Evolutionary conservation across 2,113 vertebrate species (phyloP).

Genomic region (Sitta europaea): DNA sequence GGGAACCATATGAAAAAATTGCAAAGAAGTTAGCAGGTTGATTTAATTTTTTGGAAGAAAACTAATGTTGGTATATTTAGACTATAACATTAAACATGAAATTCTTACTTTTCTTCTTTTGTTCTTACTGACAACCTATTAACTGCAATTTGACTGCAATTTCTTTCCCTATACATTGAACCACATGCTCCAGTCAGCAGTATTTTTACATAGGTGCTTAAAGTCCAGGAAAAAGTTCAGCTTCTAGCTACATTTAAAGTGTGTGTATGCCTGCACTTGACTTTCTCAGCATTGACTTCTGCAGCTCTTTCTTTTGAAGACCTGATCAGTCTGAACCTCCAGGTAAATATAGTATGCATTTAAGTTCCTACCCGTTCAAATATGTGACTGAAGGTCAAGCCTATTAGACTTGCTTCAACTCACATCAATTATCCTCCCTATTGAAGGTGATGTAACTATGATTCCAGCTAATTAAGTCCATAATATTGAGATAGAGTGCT

Average conservation of each 20-base stretch:
- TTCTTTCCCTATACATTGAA: neutral
- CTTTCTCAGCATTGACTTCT: neutral
- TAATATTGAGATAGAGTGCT: slow-evolving; percentile 28
- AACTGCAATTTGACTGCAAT: neutral
- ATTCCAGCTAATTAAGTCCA: slow-evolving; percentile 59
- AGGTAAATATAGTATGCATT: neutral
- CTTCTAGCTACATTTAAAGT: neutral
- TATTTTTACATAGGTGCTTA: neutral
- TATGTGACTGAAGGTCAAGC: slow-evolving; percentile 30
- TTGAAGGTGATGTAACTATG: slow-evolving; percentile 50
- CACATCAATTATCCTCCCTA: slow-evolving; percentile 55
- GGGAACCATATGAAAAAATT: neutral
- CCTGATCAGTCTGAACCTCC: neutral
- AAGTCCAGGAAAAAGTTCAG: neutral
- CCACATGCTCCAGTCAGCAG: neutral
- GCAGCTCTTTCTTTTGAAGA: neutral
- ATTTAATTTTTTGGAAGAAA: neutral
- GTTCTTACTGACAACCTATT: neutral
- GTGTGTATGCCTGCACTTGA: neutral
- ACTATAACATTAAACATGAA: neutral
- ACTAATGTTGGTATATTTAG: neutral
- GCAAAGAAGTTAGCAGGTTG: neutral
- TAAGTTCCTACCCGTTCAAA: neutral
- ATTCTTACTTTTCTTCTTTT: neutral
- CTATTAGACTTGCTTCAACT: slow-evolving; percentile 49